Conservation (phyloP, 1,140 invertebrate species). For the Andricus grossulariae region DNA sequence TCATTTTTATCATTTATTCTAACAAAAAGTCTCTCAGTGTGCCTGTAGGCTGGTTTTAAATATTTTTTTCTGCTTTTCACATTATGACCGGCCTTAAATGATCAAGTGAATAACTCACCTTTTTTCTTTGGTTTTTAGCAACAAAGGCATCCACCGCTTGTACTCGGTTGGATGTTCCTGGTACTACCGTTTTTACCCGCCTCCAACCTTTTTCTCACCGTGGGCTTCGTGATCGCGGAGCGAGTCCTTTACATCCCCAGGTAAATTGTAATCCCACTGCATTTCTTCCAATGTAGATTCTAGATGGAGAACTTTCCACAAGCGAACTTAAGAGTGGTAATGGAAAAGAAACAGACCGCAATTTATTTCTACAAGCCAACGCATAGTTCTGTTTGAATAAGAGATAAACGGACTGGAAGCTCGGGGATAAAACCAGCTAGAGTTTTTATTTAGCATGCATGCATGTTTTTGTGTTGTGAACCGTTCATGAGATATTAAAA, state of each 20-base stretch:
- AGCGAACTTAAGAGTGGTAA: slow-evolving; percentile 4
- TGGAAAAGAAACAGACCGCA: slow-evolving; percentile 33
- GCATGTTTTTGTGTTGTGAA: slow-evolving; percentile 1
- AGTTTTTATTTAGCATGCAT: too few species aligned
- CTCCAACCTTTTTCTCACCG: slow-evolving; percentile 90
- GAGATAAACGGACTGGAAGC: neutral
- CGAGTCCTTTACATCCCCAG: slow-evolving; percentile 93
- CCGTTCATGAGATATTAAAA: slow-evolving; percentile 33
- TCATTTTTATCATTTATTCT: too few species aligned
- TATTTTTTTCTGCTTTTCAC: too few species aligned
- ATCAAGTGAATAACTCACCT: neutral
- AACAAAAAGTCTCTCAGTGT: too few species aligned
- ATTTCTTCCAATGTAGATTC: slow-evolving; percentile 31
- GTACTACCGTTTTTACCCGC: slow-evolving; percentile 91
- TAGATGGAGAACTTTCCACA: neutral
- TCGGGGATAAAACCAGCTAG: too few species aligned
- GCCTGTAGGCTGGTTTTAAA: too few species aligned
- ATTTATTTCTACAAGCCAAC: slow-evolving; percentile 35
- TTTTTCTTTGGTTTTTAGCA: slow-evolving; percentile 71
- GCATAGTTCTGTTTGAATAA: too few species aligned
- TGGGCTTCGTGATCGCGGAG: slow-evolving; percentile 94
- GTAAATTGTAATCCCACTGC: slow-evolving; percentile 71
- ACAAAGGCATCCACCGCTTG: slow-evolving; percentile 80
- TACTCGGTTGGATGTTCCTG: slow-evolving; percentile 81
- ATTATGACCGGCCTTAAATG: too few species aligned